Evolutionary conservation across 2,113 vertebrate species (phyloP).

Genomic region (Pterocles gutturalis): DNA sequence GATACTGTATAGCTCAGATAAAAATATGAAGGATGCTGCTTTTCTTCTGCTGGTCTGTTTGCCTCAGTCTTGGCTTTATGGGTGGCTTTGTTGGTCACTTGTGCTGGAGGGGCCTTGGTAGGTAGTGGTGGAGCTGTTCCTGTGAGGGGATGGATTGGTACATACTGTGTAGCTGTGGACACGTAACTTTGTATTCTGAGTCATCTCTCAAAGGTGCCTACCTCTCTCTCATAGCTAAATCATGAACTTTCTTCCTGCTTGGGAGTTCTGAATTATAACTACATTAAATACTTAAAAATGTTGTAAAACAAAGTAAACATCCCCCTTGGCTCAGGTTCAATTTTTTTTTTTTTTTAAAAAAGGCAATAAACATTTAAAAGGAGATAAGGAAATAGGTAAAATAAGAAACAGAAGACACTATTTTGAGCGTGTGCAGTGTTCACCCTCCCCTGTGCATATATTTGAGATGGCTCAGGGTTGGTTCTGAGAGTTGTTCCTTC

Average conservation of each 20-base stretch:
- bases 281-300: background rate
- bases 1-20: background rate
- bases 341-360: background rate
- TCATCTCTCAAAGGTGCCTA: background rate
- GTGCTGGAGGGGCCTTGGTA: background rate
- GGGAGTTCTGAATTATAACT: slow-evolving; percentile 22
- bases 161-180: background rate
- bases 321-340: background rate
- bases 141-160: background rate
- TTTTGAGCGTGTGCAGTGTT: background rate
- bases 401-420: background rate
- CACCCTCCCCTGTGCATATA: background rate
- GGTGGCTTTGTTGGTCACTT: background rate
- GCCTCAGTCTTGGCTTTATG: background rate
- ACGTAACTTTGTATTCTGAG: background rate
- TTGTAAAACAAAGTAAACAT: slow-evolving; percentile 19
- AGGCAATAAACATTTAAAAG: background rate
- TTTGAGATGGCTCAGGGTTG: background rate
- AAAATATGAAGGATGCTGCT: background rate
- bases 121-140: background rate
- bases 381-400: background rate
- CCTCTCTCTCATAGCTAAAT: background rate
- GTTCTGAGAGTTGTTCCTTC: background rate
- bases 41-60: background rate
- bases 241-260: slow-evolving; percentile 3